Evolutionary conservation across 2,797 vertebrate genomes (phyloP).

Genomic region (Cynopterus sphinx): DNA sequence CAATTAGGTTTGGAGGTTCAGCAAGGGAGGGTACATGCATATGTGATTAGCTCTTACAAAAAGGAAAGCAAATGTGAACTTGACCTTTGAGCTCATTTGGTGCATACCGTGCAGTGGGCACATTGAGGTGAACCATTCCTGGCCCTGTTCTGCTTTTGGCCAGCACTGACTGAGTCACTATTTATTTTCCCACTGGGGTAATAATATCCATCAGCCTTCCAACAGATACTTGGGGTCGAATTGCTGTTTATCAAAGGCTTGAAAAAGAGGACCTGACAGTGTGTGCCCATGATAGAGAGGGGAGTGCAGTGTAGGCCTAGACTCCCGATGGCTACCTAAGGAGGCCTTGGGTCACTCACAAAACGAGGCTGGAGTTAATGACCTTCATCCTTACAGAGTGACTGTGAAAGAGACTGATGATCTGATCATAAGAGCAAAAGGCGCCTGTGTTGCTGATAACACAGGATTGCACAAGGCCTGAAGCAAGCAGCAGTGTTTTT

Average conservation of each 20-base stretch:
- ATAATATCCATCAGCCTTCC: not conserved
- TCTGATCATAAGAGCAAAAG: constrained; percentile 48
- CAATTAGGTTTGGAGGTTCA: not conserved
- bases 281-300: not conserved
- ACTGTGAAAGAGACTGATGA: constrained; percentile 67
- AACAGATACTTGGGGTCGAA: not conserved
- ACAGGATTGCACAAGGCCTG: constrained; percentile 67
- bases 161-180: not conserved
- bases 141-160: constrained; percentile 27
- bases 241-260: constrained; percentile 33
- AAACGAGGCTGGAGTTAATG: constrained; percentile 21
- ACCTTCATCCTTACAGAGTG: constrained; percentile 1
- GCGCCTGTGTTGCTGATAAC: not conserved
- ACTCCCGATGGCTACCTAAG: constrained; percentile 3
- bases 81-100: constrained; percentile 42
- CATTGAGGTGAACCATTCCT: not conserved
- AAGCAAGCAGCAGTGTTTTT: constrained; percentile 45
- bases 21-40: not conserved
- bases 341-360: not conserved
- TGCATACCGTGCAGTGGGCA: not conserved
- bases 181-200: not conserved
- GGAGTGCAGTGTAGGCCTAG: not conserved
- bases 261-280: not conserved
- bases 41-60: not conserved
- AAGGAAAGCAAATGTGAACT: not conserved